Percentiles rank a stretch among this genome's conserved stretches.
phyloP scores from a whole-genome alignment of 2,797 vertebrate genomes.

The Perdix hodgsoniae region DNA sequence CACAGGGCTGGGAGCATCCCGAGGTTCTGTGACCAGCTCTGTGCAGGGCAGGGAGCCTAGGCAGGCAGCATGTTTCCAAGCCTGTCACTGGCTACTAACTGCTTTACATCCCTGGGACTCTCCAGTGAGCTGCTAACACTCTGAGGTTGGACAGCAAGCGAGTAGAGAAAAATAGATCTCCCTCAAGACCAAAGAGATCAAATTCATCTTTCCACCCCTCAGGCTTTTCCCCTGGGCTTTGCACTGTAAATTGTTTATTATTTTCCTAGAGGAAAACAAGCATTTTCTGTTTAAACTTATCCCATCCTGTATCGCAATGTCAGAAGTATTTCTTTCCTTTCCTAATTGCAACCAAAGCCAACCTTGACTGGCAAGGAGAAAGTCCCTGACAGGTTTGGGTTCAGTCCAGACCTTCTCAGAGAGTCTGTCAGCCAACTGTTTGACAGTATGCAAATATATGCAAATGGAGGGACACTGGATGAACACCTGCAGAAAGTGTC shows the following conservation, averaged over 20 bases:
- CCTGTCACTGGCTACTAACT: background rate
- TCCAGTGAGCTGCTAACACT: background rate
- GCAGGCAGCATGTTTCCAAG: background rate
- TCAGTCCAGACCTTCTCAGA: conserved; percentile 92
- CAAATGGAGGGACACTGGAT: conserved; percentile 89
- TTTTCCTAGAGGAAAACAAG: background rate
- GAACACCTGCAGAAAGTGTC: conserved; percentile 87
- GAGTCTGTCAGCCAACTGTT: conserved; percentile 91
- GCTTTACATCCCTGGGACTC: background rate
- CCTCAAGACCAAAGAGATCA: background rate
- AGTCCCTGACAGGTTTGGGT: conserved; percentile 92
- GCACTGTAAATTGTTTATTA: background rate
- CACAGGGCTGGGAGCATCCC: background rate
- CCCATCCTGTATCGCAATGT: conserved; percentile 72
- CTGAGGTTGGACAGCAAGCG: fast-evolving
- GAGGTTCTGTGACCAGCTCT: background rate
- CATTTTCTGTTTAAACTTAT: conserved; percentile 31
- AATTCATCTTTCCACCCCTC: fast-evolving
- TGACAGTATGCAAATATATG: conserved; percentile 99
- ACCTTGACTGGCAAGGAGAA: conserved; percentile 87
- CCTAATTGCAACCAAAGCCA: conserved; percentile 82
- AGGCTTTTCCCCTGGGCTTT: fast-evolving
- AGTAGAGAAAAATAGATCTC: background rate
- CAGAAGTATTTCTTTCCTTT: conserved; percentile 76
- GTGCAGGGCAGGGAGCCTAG: background rate